Evolutionary conservation across 2,888 invertebrate species (phyloP).

Genomic region (Xylophagus ater): DNA sequence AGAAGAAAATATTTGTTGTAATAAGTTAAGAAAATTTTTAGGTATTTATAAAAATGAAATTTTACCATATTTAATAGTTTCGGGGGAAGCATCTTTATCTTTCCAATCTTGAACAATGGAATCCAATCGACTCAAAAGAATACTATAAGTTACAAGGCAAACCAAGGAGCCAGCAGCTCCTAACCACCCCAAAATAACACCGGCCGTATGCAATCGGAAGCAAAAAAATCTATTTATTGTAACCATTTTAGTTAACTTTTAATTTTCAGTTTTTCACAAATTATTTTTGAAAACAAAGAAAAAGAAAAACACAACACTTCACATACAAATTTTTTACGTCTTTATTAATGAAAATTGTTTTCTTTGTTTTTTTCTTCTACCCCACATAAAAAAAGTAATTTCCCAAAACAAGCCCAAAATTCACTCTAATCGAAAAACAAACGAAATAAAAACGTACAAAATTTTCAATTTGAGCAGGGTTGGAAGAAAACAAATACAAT

Average conservation of each 20-base stretch:
- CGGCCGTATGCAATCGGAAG: conserved; percentile 30
- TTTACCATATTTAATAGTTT: neutral
- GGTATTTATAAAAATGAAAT: neutral
- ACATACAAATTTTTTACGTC: too few relatives aligned
- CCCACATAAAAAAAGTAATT: too few relatives aligned
- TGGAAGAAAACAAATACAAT: too few relatives aligned
- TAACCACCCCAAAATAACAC: conserved; percentile 33
- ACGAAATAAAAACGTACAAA: too few relatives aligned
- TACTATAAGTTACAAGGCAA: conserved; percentile 19
- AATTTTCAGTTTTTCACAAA: too few relatives aligned
- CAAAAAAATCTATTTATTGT: conserved; percentile 24
- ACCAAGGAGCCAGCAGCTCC: conserved; percentile 24
- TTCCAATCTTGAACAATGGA: conserved; percentile 6
- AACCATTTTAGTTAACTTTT: conserved; percentile 1
- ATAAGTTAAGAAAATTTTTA: neutral
- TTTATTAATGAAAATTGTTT: too few relatives aligned
- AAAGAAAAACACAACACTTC: too few relatives aligned
- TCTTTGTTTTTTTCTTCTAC: too few relatives aligned
- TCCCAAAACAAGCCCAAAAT: too few relatives aligned
- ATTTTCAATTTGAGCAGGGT: too few relatives aligned
- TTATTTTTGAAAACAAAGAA: too few relatives aligned
- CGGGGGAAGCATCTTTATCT: conserved; percentile 2
- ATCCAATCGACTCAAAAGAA: conserved; percentile 11
- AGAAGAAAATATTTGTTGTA: neutral
- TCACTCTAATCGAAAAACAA: too few relatives aligned